Evolutionary conservation across 2,113 vertebrate genomes (phyloP).

Genomic region (Myotis lucifugus): DNA sequence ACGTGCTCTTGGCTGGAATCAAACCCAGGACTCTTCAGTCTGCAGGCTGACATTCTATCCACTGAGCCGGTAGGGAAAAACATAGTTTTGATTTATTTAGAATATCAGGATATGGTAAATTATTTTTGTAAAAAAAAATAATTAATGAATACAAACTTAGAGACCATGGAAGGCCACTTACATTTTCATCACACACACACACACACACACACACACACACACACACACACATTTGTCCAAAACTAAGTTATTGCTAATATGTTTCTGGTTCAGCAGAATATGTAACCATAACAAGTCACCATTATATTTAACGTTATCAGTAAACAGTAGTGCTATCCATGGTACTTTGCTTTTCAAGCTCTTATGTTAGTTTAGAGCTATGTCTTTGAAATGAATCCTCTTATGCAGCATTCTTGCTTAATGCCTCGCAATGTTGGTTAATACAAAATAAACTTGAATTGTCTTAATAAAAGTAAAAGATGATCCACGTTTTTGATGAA

Average conservation of each 20-base stretch:
- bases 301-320: not conserved
- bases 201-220: not conserved
- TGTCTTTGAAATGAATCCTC: conserved; percentile 5
- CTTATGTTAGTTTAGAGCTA: not conserved
- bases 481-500: not conserved
- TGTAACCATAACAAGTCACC: not conserved
- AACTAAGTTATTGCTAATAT: not conserved
- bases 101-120: not conserved
- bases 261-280: not conserved
- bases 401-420: not conserved
- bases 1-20: no score
- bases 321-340: not conserved
- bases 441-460: not conserved
- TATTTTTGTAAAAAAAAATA: conserved; percentile 49
- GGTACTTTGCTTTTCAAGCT: not conserved
- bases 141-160: conserved; percentile 48
- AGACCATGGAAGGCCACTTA: not conserved
- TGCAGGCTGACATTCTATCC: no score
- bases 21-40: no score
- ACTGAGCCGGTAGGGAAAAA: not conserved
- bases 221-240: not conserved
- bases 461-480: not conserved
- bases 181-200: not conserved
- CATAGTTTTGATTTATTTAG: not conserved
- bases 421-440: not conserved